phyloP scores from a whole-genome alignment of 2,113 vertebrate species.

The Phainopepla nitens region DNA sequence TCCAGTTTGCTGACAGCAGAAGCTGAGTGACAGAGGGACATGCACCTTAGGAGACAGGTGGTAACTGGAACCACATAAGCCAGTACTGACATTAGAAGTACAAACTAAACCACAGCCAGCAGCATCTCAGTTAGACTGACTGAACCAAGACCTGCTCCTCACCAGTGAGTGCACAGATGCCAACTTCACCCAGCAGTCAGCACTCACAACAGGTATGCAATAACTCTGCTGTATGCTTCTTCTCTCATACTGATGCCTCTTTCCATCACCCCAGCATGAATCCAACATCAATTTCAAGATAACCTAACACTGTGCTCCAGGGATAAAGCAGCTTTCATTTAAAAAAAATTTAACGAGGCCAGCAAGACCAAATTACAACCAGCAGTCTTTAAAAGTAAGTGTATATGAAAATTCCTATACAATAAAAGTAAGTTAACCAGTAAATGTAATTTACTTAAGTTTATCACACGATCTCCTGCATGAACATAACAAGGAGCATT shows the following conservation, averaged over 20 bases:
- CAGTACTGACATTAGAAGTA: background rate
- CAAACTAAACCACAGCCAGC: background rate
- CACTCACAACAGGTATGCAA: accelerated
- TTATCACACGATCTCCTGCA: background rate
- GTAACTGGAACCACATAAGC: background rate
- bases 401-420: background rate
- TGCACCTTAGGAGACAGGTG: background rate
- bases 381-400: background rate
- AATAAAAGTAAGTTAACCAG: background rate
- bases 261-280: background rate
- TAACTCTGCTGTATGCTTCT: background rate
- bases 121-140: background rate
- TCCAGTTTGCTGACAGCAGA: background rate
- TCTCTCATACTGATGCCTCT: accelerated
- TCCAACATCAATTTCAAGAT: background rate
- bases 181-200: background rate
- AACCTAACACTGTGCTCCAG: background rate
- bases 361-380: background rate
- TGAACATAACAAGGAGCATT: background rate
- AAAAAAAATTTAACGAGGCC: background rate
- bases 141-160: background rate
- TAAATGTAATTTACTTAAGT: background rate
- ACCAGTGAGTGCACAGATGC: accelerated
- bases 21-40: background rate
- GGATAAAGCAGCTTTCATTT: background rate